Base-by-base conservation (phyloP, 2,888 invertebrate species). In the Cryptus viduatorius region DNA sequence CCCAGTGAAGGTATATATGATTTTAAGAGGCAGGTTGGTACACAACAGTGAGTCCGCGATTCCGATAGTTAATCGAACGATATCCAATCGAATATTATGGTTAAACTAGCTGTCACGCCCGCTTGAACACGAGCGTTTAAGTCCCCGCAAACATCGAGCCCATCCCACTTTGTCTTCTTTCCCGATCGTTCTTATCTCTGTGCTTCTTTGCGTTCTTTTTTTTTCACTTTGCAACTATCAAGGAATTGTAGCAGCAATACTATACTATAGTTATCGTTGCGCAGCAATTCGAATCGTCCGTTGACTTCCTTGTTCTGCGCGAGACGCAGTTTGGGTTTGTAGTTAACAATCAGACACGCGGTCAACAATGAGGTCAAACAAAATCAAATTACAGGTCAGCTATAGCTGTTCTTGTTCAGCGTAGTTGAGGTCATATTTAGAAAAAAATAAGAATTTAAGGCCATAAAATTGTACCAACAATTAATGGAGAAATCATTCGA, bases 101-200 rank as follows among this genome's bases (percentile, higher is more conserved):
- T 88, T 86, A 88, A 90, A 91, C 90, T 88, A 90, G 90, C 89
- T 90, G 91, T 91, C 91, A 91, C 91, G 91, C 89, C 89, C 88
- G 89, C 90, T 86, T 90, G 90, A 90, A 82, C 91, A 89, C 89
- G 4, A 44, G 59, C 24, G 14, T 24, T 59, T 59, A 64, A 44
- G 50, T 75, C 53, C 77, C 29, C 37, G 67, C 64, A 19, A 59
- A 29, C 71, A 72, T 79, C 80, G 68, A 76, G 37, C 37, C 61
- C 31, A 10, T 67, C 50, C 65, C 44, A 29, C 71, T 69, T 72
- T 69, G 44, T 48, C 68, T 46, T 50, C 29, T 24, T 61, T 31
- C 29, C 59, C 24, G 12, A 59, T 59, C 59, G 14, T 31, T 31
- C 29, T 31, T 56, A 16, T 56, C 10, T 7, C 24, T 24, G 37